A percentile compares a stretch with the other conserved stretches of the same genome.
Conservation (phyloP, 2,113 vertebrate genomes). For the Pangasianodon gigas region DNA sequence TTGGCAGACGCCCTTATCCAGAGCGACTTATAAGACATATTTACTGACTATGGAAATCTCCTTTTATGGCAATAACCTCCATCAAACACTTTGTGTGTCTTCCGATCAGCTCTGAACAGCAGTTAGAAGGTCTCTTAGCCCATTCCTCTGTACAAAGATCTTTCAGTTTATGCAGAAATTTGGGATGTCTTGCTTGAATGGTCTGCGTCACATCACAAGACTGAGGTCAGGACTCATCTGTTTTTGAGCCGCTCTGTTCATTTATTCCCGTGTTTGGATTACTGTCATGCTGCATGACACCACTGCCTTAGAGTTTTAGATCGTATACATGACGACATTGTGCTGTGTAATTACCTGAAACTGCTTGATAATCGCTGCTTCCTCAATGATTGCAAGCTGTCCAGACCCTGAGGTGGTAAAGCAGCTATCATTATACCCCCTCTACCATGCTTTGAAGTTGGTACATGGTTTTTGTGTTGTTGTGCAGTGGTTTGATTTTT, state of each 20-base stretch:
- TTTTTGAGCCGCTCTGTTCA: not conserved
- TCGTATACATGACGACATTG: not conserved
- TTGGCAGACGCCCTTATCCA: no score
- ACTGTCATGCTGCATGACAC: not conserved
- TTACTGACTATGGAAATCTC: not conserved
- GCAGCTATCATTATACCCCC: not conserved
- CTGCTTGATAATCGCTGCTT: not conserved
- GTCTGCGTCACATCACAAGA: not conserved
- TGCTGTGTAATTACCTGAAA: constrained; percentile 18
- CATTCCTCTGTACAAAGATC: not conserved
- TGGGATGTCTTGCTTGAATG: not conserved
- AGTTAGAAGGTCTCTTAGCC: not conserved
- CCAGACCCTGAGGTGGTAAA: constrained; percentile 6
- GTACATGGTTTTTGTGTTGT: not conserved
- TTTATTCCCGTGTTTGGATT: not conserved
- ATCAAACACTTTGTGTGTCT: not conserved
- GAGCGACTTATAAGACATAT: not conserved
- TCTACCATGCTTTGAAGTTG: constrained; percentile 12
- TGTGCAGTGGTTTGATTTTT: not conserved
- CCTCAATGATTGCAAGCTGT: constrained; percentile 18
- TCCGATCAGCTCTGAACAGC: not conserved
- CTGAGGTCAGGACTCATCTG: not conserved
- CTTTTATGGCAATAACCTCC: not conserved
- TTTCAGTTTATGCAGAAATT: not conserved
- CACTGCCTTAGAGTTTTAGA: not conserved